Percentiles rank a stretch among this genome's conserved stretches.
These are phyloP conservation scores for Morus bassanus DNA, from an alignment of 2,797 vertebrate species.

Conservation along the genomic window DNA sequence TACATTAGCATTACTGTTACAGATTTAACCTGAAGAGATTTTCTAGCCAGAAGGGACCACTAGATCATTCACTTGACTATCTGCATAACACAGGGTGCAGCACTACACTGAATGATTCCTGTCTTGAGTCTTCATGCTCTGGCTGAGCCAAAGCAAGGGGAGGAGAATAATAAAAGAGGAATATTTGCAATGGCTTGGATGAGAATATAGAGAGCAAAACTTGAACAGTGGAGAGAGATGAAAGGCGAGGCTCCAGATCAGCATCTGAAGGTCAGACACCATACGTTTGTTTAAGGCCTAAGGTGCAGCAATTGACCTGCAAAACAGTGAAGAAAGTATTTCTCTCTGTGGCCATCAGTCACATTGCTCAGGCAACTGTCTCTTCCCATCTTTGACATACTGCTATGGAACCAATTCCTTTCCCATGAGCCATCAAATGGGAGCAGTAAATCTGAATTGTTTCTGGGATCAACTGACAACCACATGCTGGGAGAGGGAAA, in stretches of 20 bases:
- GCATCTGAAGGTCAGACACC: not conserved
- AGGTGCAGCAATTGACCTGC: not conserved
- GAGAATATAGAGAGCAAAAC: not conserved
- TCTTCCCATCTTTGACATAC: not conserved
- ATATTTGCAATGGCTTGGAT: not conserved
- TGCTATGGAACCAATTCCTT: not conserved
- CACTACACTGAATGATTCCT: not conserved
- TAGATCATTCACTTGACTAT: not conserved
- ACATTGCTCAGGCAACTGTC: not conserved
- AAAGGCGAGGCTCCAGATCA: not conserved
- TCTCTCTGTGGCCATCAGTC: not conserved
- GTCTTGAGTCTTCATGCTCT: not conserved
- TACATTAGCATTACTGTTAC: not conserved
- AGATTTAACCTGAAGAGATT: not conserved
- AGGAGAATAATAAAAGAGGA: not conserved
- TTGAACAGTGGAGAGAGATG: not conserved
- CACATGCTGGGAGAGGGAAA: not conserved
- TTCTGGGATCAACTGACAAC: not conserved
- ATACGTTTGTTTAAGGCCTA: not conserved
- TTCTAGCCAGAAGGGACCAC: not conserved
- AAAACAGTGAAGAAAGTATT: not conserved
- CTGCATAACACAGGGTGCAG: not conserved
- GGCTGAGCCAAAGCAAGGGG: not conserved
- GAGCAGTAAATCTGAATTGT: not conserved
- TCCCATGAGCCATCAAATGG: not conserved